Evolutionary conservation across 1,140 invertebrate genomes (phyloP), one percentile per base, ranked within the genome.

Genomic region (Holcopasites calliopsidis): DNA sequence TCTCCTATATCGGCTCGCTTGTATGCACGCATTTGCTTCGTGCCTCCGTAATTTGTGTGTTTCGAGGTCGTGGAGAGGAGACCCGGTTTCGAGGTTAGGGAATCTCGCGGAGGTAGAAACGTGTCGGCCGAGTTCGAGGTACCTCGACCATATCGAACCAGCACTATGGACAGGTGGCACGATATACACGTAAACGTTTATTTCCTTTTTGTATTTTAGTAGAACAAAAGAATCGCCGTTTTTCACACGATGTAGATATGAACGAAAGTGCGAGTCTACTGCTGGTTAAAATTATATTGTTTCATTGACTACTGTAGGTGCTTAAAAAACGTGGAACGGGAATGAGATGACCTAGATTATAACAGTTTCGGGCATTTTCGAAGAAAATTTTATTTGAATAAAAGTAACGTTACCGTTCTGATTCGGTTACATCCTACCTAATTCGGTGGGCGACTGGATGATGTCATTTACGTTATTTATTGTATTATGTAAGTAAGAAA

Each of bases 51-150:
- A 83, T 84, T 84, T 84, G 81, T 84, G 81, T 84, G 82, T 84
- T 84, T 84, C 74, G 82, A 84, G 82, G 82, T 84, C 82, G 82
- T 58, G 64, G 66, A 80, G 81, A 82, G 77, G 77, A 83, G 82
- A 84, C 82, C 82, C 77, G 82, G 82, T 84, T 84, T 84, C 44
- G 64, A 66, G 79, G 62, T 47, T 35, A 68, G 74, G 60, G 73
- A 77, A 83, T 72, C 66, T 77, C 62, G 50, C 23, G 58, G 26
- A 72, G 64, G 72, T 72, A 73, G 66, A 80, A 83, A 77, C 73
- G 62, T 62, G 69, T 79, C 69, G 77, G 65, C 72, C 77, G 80
- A 83, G 77, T 80, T 79, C 64, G 75, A 83, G 47, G 58, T 80
- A 70, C 73, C 40, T 77, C 77, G 77, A 79, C 71, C 76, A 79